These are phyloP conservation scores for Elymnias hypermnestra DNA, from an alignment of 1,140 invertebrate species.

Conservation along the genomic window DNA sequence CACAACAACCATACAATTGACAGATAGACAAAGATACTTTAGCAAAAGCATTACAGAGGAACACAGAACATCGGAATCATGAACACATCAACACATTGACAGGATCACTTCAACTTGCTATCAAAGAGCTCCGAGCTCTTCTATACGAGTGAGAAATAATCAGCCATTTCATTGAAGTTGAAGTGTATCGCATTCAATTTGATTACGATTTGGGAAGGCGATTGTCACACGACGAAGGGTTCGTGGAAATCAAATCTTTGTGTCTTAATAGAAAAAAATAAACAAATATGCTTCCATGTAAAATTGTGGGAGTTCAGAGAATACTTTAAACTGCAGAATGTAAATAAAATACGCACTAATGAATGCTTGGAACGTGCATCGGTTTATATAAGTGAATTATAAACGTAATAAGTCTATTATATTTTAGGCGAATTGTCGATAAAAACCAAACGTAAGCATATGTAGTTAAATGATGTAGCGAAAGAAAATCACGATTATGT, in stretches of 20 bases:
- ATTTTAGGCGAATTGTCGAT: constrained; percentile 58
- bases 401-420: constrained; percentile 43
- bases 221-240: constrained; percentile 61
- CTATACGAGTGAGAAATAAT: neutral
- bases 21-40: constrained; percentile 36
- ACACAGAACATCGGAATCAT: constrained; percentile 41
- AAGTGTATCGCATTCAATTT: constrained; percentile 45
- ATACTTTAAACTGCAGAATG: constrained; percentile 25
- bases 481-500: constrained; percentile 59
- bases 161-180: constrained; percentile 23
- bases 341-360: constrained; percentile 42
- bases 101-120: constrained; percentile 41
- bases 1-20: constrained; percentile 46
- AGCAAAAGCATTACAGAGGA: constrained; percentile 57
- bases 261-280: too few relatives aligned
- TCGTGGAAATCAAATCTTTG: constrained; percentile 6
- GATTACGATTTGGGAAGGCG: constrained; percentile 64
- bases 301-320: constrained; percentile 53
- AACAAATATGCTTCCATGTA: constrained; percentile 64
- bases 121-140: too few relatives aligned
- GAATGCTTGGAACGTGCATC: constrained; percentile 52
- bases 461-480: constrained; percentile 57
- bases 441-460: constrained; percentile 57
- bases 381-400: constrained; percentile 40
- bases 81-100: constrained; percentile 31